Base-by-base conservation (phyloP, 2,888 invertebrate species). In the Tiliacea citrago region DNA sequence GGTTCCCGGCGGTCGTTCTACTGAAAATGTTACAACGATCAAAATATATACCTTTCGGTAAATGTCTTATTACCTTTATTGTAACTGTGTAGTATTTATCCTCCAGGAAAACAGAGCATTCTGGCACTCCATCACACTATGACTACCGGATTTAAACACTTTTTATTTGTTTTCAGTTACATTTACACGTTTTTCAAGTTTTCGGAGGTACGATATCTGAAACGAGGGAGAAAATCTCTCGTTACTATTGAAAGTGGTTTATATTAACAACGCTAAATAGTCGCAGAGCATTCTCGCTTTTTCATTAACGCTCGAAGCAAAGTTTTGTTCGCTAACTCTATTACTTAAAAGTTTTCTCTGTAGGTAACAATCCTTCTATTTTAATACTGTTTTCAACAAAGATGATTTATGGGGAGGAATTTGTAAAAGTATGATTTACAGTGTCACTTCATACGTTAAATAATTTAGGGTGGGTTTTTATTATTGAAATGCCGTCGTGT, bases 51-150 rank as follows among this genome's bases (percentile, higher is more conserved):
- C 24, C 45, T 61, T 73, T 75, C 24, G 45, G 47, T 76, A 69
- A 70, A 69, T 61, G 65, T 75, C 65, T 75, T 81, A 84, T 91
- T 91, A 95, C 94, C 95, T 95, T 93, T 88, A 93, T 73, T 91
- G 85, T 89, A 87, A 90, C 77, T 87, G 87, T 90, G 86, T 90
- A 80, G 83, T 85, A 77, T 90, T 81, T 92, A 90, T 90, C 89
- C 91, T 90, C 90, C 87, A 65, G 88, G 61, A 79, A 90, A 89
- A 89, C 83, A 80, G 82, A 89, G 83, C 85, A 88, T 92, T 88
- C 77, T 88, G 73, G 90, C 90, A 89, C 92, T 90, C 92, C 94
- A 94, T 94, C 88, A 93, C 93, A 93, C 89, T 91, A 88, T 78
- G 85, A 93, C 89, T 91, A 88, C 82, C 84, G 84, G 84, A 79